Base-by-base conservation (phyloP, 2,888 invertebrate genomes). In the Tinea semifulvella region DNA sequence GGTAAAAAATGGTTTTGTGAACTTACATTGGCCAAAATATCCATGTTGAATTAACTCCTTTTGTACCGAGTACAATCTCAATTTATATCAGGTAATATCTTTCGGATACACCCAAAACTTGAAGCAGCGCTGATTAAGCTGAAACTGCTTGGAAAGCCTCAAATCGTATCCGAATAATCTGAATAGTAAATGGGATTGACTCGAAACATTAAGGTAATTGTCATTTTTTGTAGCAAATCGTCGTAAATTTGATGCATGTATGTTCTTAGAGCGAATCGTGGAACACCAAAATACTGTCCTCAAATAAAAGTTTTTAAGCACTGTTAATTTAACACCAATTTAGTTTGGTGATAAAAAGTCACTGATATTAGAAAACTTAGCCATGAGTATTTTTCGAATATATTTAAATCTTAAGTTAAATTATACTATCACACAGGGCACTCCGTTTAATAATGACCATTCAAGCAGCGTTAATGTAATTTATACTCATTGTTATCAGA, bases 111-210 rank as follows among this genome's bases (percentile, higher is more conserved):
- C 56, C 46, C 81, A 81, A 55, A 75, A 80, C 54, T 79, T 81
- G 61, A 71, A 76, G 35, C 79, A 69, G 77, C 36, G 16, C 18
- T 17, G 18, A 16, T 68, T 68, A 42, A 53, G 54, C 49, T 54
- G 56, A 53, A 59, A 61, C 50, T 61, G 53, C 55, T 73, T 71
- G 49, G 66, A 53, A 31, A 67, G 63, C 50, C 63, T 61, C 69
- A 74, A 51, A 71, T 82, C 81, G 87, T 87, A 85, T 87, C 86
- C 56, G 86, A 86, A 59, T 87, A 87, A 66, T 87, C 87, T 44
- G 86, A 86, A 65, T 87, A 87, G 66, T 86, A 87, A 60, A 86
- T 86, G 47, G 87, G 86, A 68, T 86, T 85, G 53, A 85, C 77
- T 54, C 86, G 83, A 64, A 75, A 85, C 67, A 64, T 67, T 49